Evolutionary conservation across 1,140 invertebrate genomes (phyloP).

Genomic region (Drosophila prosaltans): DNA sequence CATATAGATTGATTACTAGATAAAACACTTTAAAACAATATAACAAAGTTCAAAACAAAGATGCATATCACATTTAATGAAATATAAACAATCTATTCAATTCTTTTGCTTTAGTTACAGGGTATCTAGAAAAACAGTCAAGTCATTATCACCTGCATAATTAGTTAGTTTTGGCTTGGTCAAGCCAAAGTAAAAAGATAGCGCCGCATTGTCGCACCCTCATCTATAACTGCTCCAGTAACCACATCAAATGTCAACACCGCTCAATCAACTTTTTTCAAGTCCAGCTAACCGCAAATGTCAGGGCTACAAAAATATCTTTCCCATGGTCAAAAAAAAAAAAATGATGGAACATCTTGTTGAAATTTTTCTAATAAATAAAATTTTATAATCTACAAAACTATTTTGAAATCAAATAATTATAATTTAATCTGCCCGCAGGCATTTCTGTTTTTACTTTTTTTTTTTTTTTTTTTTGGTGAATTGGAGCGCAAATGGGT

Average conservation of each 20-base stretch:
- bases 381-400: conserved; percentile 6
- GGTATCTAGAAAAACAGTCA: conserved; percentile 47
- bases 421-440: conserved; percentile 32
- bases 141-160: conserved; percentile 68
- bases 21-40: not conserved
- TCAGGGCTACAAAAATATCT: conserved; percentile 24
- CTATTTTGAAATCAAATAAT: conserved; percentile 1
- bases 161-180: conserved; percentile 48
- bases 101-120: not conserved
- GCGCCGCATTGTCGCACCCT: conserved; percentile 44
- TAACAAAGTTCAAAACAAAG: not conserved
- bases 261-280: conserved; percentile 26
- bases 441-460: conserved; percentile 12
- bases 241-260: conserved; percentile 46
- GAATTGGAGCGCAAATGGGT: conserved; percentile 49
- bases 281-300: conserved; percentile 30
- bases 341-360: not conserved
- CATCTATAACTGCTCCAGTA: conserved; percentile 23
- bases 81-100: not conserved
- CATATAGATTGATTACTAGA: not conserved
- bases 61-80: not conserved
- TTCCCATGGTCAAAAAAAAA: conserved; percentile 3
- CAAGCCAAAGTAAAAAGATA: conserved; percentile 35
- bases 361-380: not conserved
- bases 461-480: conserved; percentile 23